Evolutionary conservation across 2,888 invertebrate genomes (phyloP), one percentile per base, ranked within the genome.

Genomic region (Hyppa rectilinea): DNA sequence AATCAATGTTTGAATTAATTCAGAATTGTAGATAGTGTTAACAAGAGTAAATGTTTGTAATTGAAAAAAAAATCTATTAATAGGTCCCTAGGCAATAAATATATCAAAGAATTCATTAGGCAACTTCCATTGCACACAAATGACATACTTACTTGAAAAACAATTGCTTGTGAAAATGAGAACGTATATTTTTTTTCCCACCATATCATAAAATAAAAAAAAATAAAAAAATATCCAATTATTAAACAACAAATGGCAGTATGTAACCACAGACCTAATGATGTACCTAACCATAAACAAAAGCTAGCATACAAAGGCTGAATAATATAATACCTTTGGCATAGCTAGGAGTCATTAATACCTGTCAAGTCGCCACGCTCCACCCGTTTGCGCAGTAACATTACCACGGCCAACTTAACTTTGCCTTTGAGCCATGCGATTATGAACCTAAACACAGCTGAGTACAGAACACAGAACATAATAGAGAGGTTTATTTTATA

Each of bases 371-470:
- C 67, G 73, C 75, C 72, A 88, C 85, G 90, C 94, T 86, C 93
- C 95, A 88, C 95, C 95, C 93, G 91, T 88, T 90, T 91, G 92
- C 91, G 91, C 91, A 88, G 89, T 88, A 79, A 91, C 90, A 92
- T 92, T 92, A 91, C 87, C 80, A 81, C 36, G 59, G 71, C 83
- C 58, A 82, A 82, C 64, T 74, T 81, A 64, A 31, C 55, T 60
- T 60, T 73, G 17, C 70, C 3, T 38, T 31, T 50, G 4, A 36
- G 52, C 64, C 59, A 59, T 55, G n/a, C 80, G 56, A 87, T 66
- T 77, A 61, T 76, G 62, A 72, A 87, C 88, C 86, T 81, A 91
- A 87, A 62, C 38, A 45, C 53, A 26, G 67, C 64, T 29, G 0
- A 1, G 64, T 77, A 87, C 4, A 49, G 47, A 29, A n/a, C 61